phyloP scores from a whole-genome alignment of 2,888 invertebrate species.

The Archaeoteleia sp. region DNA sequence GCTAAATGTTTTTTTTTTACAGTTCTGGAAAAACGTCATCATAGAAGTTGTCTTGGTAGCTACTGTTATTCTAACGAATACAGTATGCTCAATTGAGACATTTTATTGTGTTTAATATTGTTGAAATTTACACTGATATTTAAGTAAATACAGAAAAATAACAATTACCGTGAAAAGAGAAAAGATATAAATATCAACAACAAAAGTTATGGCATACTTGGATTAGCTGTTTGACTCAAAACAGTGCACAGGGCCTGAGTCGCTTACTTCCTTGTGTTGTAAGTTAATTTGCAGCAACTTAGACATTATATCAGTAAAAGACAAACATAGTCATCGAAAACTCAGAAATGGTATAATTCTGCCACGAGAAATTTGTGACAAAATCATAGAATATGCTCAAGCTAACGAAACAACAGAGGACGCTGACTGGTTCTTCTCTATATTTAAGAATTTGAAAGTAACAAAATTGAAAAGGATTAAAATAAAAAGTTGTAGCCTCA shows the following conservation, averaged over 20 bases:
- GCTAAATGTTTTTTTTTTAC: too few species aligned
- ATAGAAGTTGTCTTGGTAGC: too few species aligned
- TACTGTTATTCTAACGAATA: too few species aligned
- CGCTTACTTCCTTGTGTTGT: conserved; percentile 80
- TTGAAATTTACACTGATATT: too few species aligned
- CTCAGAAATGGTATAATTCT: conserved; percentile 80
- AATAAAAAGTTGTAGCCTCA: conserved; percentile 83
- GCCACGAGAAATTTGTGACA: conserved; percentile 84
- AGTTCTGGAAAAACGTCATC: too few species aligned
- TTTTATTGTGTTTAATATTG: too few species aligned
- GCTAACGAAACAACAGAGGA: conserved; percentile 76
- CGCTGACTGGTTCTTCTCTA: conserved; percentile 82
- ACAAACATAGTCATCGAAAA: conserved; percentile 64
- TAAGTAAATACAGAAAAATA: too few species aligned
- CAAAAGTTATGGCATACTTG: conserved; percentile 64
- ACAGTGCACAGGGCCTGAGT: conserved; percentile 76
- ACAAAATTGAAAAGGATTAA: conserved; percentile 83
- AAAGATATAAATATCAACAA: neutral
- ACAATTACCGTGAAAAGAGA: conserved; percentile 5
- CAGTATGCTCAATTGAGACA: too few species aligned
- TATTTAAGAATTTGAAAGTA: conserved; percentile 82
- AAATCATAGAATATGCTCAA: conserved; percentile 79
- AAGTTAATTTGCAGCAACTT: conserved; percentile 80
- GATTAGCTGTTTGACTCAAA: conserved; percentile 64
- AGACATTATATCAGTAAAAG: conserved; percentile 77